Evolutionary conservation across 30 jellyfish, hydroid and myxozoan genomes (phyloP).

Genomic region (Mastigias papua): DNA sequence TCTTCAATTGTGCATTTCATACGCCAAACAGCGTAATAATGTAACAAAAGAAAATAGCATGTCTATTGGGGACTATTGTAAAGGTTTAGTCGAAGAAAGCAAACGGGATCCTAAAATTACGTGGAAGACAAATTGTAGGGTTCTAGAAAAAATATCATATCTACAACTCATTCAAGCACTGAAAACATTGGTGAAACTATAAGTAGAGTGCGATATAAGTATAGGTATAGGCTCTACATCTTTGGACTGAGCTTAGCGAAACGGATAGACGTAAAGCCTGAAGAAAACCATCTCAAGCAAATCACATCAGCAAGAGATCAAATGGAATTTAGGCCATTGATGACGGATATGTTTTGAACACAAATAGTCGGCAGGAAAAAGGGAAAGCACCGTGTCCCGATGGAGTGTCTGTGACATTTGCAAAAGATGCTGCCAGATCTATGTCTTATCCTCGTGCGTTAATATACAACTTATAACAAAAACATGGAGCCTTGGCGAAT

Average conservation of each 20-base stretch:
- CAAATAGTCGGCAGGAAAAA: background rate
- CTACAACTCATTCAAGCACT: too few species aligned
- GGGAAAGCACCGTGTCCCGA: constrained; percentile 42
- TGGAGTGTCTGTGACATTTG: background rate
- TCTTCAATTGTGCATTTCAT: too few species aligned
- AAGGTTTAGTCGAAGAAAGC: too few species aligned
- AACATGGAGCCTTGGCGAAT: constrained; percentile 29
- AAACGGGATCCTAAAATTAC: too few species aligned
- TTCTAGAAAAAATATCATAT: too few species aligned
- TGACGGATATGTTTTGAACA: background rate
- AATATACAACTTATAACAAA: constrained; percentile 22
- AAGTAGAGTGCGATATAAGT: too few species aligned
- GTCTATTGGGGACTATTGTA: too few species aligned
- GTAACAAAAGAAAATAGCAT: too few species aligned
- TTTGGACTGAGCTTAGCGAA: constrained; percentile 12
- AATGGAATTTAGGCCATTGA: background rate
- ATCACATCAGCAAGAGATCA: background rate
- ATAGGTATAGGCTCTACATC: too few species aligned
- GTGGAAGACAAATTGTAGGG: too few species aligned
- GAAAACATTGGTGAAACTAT: too few species aligned
- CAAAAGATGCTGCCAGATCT: constrained; percentile 3
- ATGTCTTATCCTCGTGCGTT: constrained; percentile 23
- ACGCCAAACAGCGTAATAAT: too few species aligned
- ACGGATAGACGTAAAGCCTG: background rate
- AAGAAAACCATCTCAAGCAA: background rate